These are phyloP conservation scores for Sylvietta virens DNA, from an alignment of 2,113 vertebrate species.

Conservation along the genomic window DNA sequence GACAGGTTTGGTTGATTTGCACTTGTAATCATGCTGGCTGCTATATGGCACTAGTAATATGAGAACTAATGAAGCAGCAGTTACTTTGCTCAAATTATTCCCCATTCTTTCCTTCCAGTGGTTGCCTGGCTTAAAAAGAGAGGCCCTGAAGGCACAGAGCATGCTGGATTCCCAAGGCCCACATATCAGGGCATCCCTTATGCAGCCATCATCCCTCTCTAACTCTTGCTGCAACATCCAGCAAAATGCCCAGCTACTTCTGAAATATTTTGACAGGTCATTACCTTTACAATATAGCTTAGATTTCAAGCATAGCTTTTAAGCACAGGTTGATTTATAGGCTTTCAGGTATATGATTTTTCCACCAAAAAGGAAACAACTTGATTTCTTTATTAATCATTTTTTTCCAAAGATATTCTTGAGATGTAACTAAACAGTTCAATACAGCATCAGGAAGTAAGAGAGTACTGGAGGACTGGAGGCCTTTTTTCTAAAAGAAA, in stretches of 20 bases:
- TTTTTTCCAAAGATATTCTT: neutral
- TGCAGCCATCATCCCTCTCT: neutral
- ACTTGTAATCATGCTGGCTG: neutral
- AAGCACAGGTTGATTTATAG: neutral
- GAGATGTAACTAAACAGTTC: neutral
- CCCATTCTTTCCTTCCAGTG: neutral
- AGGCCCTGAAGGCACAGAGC: neutral
- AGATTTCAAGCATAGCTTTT: neutral
- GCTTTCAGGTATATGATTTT: neutral
- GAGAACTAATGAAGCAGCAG: constrained; percentile 29
- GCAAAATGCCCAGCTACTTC: neutral
- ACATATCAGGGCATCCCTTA: neutral
- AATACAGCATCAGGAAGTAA: neutral
- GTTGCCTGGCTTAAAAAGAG: constrained; percentile 6
- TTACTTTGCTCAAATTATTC: constrained; percentile 39
- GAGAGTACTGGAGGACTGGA: neutral
- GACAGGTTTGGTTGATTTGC: neutral
- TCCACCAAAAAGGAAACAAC: neutral
- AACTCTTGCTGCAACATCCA: neutral
- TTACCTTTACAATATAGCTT: neutral
- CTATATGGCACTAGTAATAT: neutral
- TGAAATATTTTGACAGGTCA: neutral
- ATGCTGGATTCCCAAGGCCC: neutral
- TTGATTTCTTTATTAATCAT: neutral
- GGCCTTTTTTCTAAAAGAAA: neutral